Base-by-base conservation (phyloP, 2,888 invertebrate genomes). In the Acronicta alni region DNA sequence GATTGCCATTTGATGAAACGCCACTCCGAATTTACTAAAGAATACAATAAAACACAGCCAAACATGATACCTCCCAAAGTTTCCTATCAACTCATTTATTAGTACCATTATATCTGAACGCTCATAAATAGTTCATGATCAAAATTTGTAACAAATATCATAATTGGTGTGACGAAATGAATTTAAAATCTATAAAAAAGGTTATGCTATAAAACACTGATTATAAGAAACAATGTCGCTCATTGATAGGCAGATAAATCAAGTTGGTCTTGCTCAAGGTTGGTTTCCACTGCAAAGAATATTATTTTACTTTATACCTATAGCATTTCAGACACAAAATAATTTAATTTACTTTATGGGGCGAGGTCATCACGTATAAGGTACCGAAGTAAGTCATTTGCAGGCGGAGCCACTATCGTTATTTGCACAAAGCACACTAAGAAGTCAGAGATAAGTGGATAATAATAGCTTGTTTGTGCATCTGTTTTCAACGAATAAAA, bases 1-100 rank as follows among this genome's bases (percentile, higher is more conserved):
- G 18, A 95, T 93, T 4, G 92, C 92, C 87, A 95, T 89, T 77
- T 93, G 94, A 75, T 94, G 93, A 79, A 94, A 93, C 9, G 94
- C 95, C n/a, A 92, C 89, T 0, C 94, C 92, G 48, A 95, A 90
- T 80, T 94, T 94, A 67, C 90, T 89, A 8, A 88, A 45, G 52
- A 92, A 91, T 64, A 95, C 77, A 18, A 92, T 81, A 46, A 91
- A 72, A 75, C 92, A 92, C 41, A 95, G 76, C 70, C 70, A 75
- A 16, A 56, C 59, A 53, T 75, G 75, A 48, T 59, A 75, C 16
- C 52, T 62, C 30, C 75, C 75, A 43, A 72, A 75, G 38, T 86
- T 82, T 23, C 95, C 95, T 48, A 94, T 90, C 16, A 92, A 79
- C 54, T 86, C 79, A 67, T 87, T 91, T 30, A 94, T 84, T 15